Percentiles rank a stretch among this genome's conserved stretches.
phyloP scores from a whole-genome alignment of 2,797 vertebrate genomes.

The Neosilurus mollespiculum region DNA sequence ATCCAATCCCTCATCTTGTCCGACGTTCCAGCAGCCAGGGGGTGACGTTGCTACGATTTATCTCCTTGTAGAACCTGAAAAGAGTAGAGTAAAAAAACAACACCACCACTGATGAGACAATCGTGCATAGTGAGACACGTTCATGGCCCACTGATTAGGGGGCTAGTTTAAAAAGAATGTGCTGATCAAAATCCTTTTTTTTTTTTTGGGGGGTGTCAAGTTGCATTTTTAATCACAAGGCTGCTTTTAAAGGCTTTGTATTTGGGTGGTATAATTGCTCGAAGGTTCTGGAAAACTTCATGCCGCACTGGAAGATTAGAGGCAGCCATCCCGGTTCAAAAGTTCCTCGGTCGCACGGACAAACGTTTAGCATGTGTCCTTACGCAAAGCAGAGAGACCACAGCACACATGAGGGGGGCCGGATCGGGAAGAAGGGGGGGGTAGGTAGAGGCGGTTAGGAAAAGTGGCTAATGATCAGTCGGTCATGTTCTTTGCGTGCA shows the following conservation, averaged over 20 bases:
- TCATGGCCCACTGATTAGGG: slow-evolving; percentile 5
- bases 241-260: slow-evolving; percentile 36
- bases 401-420: slow-evolving; percentile 11
- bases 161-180: slow-evolving; percentile 10
- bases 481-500: slow-evolving; percentile 33
- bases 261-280: slow-evolving; percentile 42
- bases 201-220: neutral
- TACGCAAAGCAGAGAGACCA: slow-evolving; percentile 38
- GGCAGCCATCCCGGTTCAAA: slow-evolving; percentile 33
- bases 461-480: slow-evolving; percentile 33
- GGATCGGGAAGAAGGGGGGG: neutral
- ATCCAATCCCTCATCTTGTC: slow-evolving; percentile 7
- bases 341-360: slow-evolving; percentile 37
- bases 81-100: slow-evolving; percentile 44
- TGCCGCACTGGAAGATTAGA: slow-evolving; percentile 34
- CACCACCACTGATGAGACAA: slow-evolving; percentile 29
- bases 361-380: slow-evolving; percentile 43
- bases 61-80: slow-evolving; percentile 81
- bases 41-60: slow-evolving; percentile 76
- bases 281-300: slow-evolving; percentile 42
- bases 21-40: slow-evolving; percentile 25
- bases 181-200: slow-evolving; percentile 23
- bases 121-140: slow-evolving; percentile 28
- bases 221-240: neutral
- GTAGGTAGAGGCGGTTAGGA: neutral